These are phyloP conservation scores for Neoaliturus tenellus DNA, from an alignment of 2,888 invertebrate genomes.

Conservation along the genomic window DNA sequence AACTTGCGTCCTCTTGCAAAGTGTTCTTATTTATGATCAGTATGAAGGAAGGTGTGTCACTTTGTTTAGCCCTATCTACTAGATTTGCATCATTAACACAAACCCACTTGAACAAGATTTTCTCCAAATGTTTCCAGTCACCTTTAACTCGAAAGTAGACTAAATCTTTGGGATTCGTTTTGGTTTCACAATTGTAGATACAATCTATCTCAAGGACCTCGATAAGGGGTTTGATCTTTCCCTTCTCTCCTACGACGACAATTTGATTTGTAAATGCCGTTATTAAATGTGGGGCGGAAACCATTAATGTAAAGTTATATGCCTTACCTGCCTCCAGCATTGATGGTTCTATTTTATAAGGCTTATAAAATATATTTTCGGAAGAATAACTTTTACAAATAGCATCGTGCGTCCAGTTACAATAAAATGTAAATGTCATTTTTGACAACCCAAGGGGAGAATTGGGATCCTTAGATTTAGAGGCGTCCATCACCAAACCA, in stretches of 20 bases:
- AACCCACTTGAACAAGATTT: neutral
- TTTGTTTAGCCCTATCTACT: neutral
- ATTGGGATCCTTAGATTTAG: neutral
- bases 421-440: neutral
- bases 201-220: neutral
- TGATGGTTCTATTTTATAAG: neutral
- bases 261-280: neutral
- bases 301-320: neutral
- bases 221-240: too few species aligned
- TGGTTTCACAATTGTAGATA: neutral
- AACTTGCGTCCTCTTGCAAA: neutral
- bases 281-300: neutral
- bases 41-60: neutral
- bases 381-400: neutral
- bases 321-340: neutral
- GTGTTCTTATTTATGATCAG: neutral
- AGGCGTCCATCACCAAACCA: neutral
- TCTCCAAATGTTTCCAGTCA: neutral
- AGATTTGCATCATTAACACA: neutral
- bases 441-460: neutral
- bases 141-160: neutral
- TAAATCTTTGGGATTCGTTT: neutral
- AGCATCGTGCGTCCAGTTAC: neutral
- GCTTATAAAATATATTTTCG: neutral
- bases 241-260: neutral